Conservation (phyloP, 2,888 invertebrate species). For the Steinernema hermaphroditum region DNA sequence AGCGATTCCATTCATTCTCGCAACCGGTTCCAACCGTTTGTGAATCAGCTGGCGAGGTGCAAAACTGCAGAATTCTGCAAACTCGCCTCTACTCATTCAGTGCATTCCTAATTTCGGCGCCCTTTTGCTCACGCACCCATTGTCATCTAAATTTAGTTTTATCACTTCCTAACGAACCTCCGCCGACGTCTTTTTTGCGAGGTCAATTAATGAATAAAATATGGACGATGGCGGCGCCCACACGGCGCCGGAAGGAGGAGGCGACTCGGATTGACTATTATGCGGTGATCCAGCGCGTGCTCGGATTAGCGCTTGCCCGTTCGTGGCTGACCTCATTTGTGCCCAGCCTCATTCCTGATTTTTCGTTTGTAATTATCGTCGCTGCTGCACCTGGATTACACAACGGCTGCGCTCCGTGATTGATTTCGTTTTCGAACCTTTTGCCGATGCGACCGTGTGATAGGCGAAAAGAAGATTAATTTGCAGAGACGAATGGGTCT, state of each 20-base stretch:
- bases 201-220: not conserved
- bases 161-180: no score
- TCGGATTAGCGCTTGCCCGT: not conserved
- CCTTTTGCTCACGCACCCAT: no score
- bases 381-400: slow-evolving; percentile 1
- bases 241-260: not conserved
- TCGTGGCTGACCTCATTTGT: not conserved
- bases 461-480: not conserved
- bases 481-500: not conserved
- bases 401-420: slow-evolving; percentile 6
- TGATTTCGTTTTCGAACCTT: slow-evolving; percentile 18
- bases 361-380: not conserved
- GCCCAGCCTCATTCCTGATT: slow-evolving; percentile 7
- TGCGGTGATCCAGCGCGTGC: not conserved
- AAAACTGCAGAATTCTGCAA: no score
- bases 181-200: no score
- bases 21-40: no score
- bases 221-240: not conserved
- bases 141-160: no score
- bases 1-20: no score
- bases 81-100: no score
- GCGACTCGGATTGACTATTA: not conserved
- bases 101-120: no score
- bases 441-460: not conserved
- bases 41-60: no score